These are phyloP conservation scores for Thera obeliscata DNA, from an alignment of 2,888 invertebrate genomes.

Conservation along the genomic window DNA sequence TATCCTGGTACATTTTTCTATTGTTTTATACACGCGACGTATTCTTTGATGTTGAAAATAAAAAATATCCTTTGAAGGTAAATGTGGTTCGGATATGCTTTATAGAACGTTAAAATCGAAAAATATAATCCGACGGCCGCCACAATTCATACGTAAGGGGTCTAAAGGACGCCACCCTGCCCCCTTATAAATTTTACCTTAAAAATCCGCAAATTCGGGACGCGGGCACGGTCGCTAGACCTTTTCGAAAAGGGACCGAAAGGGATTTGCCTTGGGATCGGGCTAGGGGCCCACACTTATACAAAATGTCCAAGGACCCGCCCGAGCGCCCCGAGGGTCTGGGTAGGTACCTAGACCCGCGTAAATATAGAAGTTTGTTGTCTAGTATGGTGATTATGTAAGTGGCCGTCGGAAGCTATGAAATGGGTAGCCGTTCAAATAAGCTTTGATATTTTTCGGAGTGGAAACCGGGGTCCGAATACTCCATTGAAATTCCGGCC, in stretches of 20 bases:
- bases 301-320: constrained; percentile 82
- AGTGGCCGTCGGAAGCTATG: constrained; percentile 41
- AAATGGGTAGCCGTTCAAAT: constrained; percentile 12
- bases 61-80: background rate
- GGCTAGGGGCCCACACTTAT: constrained; percentile 79
- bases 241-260: constrained; percentile 80
- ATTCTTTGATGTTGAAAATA: constrained; percentile 35
- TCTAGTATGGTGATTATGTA: constrained; percentile 65
- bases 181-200: constrained; percentile 83
- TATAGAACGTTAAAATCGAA: constrained; percentile 41
- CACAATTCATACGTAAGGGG: constrained; percentile 44
- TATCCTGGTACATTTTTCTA: constrained; percentile 54
- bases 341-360: constrained; percentile 70
- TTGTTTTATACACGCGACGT: constrained; percentile 28
- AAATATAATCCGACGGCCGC: constrained; percentile 42
- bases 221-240: constrained; percentile 77
- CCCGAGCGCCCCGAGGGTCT: constrained; percentile 65
- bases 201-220: constrained; percentile 84
- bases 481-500: constrained; percentile 5
- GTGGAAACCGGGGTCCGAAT: constrained; percentile 10
- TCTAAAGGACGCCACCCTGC: constrained; percentile 47
- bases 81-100: constrained; percentile 15
- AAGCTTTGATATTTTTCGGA: constrained; percentile 15
- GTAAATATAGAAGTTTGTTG: constrained; percentile 82
- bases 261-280: constrained; percentile 83